Evolutionary conservation across 2,113 vertebrate species (phyloP), one percentile per base, ranked within the genome.

Genomic region (Cricetomys ansorgei): DNA sequence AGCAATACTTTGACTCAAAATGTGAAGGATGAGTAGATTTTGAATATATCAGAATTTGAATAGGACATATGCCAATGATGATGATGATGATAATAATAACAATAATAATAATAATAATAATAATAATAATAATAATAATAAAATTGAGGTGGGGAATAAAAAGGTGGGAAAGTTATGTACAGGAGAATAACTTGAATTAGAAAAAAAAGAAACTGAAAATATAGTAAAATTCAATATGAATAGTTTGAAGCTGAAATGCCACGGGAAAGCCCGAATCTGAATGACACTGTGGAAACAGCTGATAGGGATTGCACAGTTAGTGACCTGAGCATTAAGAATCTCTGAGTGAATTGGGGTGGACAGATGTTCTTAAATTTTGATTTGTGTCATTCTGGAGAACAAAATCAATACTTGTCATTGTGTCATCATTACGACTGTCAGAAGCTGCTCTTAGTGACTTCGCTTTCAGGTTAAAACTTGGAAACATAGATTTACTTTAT

Each of bases 401-500:
- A 50, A 77, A 91, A 62, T 13, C 37, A 96, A 90, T 45, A 75
- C 91, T 50, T 45, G 27, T 72, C 70, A 69, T 4, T 55, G 70
- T 92, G 48, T 45, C 55, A 76, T 40, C 45, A 72, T 57, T 81
- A 45, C 23, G 64, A 59, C 8, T 48, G 10, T 16, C 53, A 7
- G 13, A 65, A 83, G 55, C 11, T 83, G 73, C 43, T 53, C 31
- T 96, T 31, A 88, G 79, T 87, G 89, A 64, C 40, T 70, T 88
- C 16, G 34, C 25, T 69, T 34, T 91, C 45, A 31, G 67, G 23
- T 95, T 67, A 89, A 90, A 94, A 89, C 65, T 75, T 86, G 67
- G 3, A 92, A 88, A 91, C 55, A 87, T 1, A 11, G 29, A 88
- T 79, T 92, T 86, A 50, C 48, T 95, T 92, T 76, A 94, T 91